Conservation (phyloP, 2,888 invertebrate genomes). For the Campaea margaritaria region DNA sequence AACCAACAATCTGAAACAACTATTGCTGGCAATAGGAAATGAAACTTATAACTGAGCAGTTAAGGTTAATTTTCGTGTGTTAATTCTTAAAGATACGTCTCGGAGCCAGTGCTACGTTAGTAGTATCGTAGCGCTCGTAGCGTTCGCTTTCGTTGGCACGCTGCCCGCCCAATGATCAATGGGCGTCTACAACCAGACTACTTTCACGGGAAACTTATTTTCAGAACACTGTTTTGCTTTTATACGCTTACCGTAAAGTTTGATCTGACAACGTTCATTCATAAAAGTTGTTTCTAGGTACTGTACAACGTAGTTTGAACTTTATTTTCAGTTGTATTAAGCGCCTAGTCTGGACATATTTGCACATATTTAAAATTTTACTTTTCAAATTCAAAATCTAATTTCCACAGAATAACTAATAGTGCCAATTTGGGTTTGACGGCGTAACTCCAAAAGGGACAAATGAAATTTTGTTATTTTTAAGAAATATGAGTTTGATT, state of each 20-base stretch:
- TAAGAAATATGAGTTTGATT: too few relatives aligned
- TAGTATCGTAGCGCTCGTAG: conserved; percentile 46
- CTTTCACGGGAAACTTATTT: conserved; percentile 70
- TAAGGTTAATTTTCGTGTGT: conserved; percentile 11
- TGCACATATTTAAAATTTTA: too few relatives aligned
- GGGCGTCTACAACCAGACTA: conserved; percentile 73
- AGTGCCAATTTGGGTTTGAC: too few relatives aligned
- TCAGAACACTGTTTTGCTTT: conserved; percentile 56
- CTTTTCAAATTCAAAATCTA: too few relatives aligned
- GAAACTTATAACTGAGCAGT: not conserved
- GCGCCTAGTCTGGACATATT: too few relatives aligned
- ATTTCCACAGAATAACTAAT: too few relatives aligned
- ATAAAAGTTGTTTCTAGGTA: conserved; percentile 20
- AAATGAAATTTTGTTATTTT: too few relatives aligned
- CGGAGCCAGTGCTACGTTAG: conserved; percentile 14
- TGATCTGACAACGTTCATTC: conserved; percentile 43
- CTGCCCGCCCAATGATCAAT: conserved; percentile 71
- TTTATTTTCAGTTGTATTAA: not conserved
- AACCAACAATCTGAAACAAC: not conserved
- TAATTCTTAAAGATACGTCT: conserved; percentile 2
- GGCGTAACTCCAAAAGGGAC: too few relatives aligned
- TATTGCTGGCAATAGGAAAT: not conserved
- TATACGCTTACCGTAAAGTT: conserved; percentile 44
- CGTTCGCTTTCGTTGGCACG: conserved; percentile 79
- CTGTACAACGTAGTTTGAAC: not conserved